These are phyloP conservation scores for Tanypteryx hageni DNA, from an alignment of 2,888 invertebrate species.

Conservation along the genomic window DNA sequence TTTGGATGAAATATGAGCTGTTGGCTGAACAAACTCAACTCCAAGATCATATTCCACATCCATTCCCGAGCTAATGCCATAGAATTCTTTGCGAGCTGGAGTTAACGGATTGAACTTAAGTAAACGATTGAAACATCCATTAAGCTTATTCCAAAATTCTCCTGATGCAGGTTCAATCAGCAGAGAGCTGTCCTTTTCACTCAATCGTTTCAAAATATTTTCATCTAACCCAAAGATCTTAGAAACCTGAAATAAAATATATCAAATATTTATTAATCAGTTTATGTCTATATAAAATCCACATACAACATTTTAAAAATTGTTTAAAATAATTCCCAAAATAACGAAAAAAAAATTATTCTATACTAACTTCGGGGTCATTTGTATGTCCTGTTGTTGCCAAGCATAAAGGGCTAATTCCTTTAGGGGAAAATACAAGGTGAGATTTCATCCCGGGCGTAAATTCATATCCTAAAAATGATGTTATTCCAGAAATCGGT, in stretches of 20 bases:
- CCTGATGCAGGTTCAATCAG: constrained; percentile 37
- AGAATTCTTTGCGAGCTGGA: background rate
- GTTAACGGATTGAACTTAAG: constrained; percentile 23
- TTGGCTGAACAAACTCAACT: constrained; percentile 34
- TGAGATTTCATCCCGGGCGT: background rate
- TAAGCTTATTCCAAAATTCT: constrained; percentile 21
- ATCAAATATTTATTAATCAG: background rate
- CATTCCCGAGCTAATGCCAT: background rate
- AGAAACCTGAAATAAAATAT: background rate
- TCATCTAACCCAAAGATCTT: background rate
- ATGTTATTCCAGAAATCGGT: constrained; percentile 26
- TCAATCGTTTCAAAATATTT: constrained; percentile 13
- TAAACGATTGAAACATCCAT: background rate
- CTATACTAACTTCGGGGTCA: background rate
- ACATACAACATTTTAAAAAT: background rate
- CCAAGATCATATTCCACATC: constrained; percentile 27
- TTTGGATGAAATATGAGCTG: background rate
- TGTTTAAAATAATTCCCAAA: too few relatives aligned
- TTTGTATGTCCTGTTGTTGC: background rate
- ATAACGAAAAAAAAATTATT: too few relatives aligned
- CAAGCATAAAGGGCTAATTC: constrained; percentile 25
- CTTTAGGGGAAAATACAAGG: constrained; percentile 9
- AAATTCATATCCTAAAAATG: constrained; percentile 50
- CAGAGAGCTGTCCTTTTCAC: background rate
- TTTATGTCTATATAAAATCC: background rate